Base-by-base conservation (phyloP, 2,888 invertebrate genomes). In the Heliconius charithonia region DNA sequence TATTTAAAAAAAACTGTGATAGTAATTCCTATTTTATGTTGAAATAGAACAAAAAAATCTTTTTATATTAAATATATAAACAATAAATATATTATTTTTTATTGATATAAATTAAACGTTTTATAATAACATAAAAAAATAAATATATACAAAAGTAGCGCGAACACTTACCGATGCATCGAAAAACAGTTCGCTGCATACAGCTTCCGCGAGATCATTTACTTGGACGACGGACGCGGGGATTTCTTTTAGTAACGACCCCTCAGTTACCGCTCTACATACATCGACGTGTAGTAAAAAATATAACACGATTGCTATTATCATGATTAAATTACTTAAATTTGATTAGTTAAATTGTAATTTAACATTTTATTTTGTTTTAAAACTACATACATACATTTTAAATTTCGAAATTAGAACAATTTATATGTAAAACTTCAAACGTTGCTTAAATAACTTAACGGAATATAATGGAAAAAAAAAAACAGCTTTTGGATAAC, bases 101-200 rank as follows among this genome's bases (percentile, higher is more conserved):
- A 32, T 32, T 32, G 4, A 37, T 37, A 37, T 9, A 37, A 37
- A 10, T 2, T 37, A 37, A 9, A 37, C 32, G 1, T 29, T 37
- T 37, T 9, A 37, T 9, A 56, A 59, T 59, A 59, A 59, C 1
- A 63, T 51, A 12, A 32, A 63, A 45, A 29, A 1, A 25, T 27
- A 22, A 7, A 65, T 41, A 59, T 72, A 59, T 22, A 32, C 9
- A 66, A 22, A 16, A 3, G 37, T n/a, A 22, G 22, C 22, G 7
- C 3, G 19, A 51, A 22, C 22, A 81, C 82, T 83, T 73, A 83
- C 83, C 81, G 56, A 67, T 25, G 29, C 71, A 37, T 74, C 9
- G 41, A 69, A 73, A 75, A 82, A 80, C 41, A 84, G 67, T 10
- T 82, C 77, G 7, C 10, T 41, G 78, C 85, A 85, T 4, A 85